Conservation (phyloP, 2,113 vertebrate genomes). For the Tupaia chinensis region DNA sequence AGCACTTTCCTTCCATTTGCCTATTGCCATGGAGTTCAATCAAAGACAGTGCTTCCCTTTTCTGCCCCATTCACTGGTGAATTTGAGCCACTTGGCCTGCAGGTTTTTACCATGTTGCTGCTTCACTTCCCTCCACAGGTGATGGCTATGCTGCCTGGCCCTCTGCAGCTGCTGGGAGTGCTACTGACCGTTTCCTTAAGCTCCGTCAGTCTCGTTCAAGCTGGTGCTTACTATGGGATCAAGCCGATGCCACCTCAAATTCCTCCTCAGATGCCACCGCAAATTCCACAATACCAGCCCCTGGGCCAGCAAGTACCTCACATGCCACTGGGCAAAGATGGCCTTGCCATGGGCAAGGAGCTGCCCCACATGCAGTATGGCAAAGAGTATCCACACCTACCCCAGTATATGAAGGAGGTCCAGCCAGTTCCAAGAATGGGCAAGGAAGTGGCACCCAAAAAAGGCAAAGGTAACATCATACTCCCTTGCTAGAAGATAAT, state of each 20-base stretch:
- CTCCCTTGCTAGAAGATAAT: not conserved
- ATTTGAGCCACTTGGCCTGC: not conserved
- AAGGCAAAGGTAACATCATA: slow-evolving; percentile 93
- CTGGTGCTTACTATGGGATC: slow-evolving; percentile 94
- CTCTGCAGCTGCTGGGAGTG: slow-evolving; percentile 85
- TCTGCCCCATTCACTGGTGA: not conserved
- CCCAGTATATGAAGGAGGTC: slow-evolving; percentile 95
- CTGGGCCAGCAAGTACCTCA: slow-evolving; percentile 94
- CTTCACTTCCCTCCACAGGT: slow-evolving; percentile 80
- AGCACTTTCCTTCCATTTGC: not conserved
- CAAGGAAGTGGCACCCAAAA: slow-evolving; percentile 92
- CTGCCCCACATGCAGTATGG: slow-evolving; percentile 93
- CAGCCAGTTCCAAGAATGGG: slow-evolving; percentile 93
- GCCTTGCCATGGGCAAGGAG: slow-evolving; percentile 93
- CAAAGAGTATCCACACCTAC: slow-evolving; percentile 92
- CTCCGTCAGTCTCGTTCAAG: slow-evolving; percentile 86
- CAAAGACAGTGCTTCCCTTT: not conserved
- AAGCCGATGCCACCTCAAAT: slow-evolving; percentile 92
- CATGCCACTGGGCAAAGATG: slow-evolving; percentile 93
- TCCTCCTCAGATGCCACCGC: slow-evolving; percentile 88
- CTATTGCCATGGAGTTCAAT: not conserved
- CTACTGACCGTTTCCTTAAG: slow-evolving; percentile 86
- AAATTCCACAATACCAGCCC: slow-evolving; percentile 90
- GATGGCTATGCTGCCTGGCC: slow-evolving; percentile 85
- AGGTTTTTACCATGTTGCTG: not conserved